Base-by-base conservation (phyloP, 2,888 invertebrate species). In the Pyrrhosoma nymphula region DNA sequence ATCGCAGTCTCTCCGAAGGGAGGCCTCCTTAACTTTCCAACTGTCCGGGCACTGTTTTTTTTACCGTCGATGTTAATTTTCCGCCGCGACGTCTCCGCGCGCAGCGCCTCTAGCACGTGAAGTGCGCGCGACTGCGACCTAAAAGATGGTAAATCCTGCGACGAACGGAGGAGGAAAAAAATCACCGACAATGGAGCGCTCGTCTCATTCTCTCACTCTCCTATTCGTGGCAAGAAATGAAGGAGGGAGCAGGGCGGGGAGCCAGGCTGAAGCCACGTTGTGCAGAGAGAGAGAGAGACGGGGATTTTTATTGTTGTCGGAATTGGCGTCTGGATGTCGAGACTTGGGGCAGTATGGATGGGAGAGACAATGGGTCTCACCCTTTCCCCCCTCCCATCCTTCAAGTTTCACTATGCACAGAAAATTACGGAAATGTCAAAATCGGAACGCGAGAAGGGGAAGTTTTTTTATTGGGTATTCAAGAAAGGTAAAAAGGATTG, bases 251-350 rank as follows among this genome's bases (percentile, higher is more conserved):
- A 69, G 63, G 63, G 93, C 63, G 93, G n/a, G 35, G 82, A n/a
- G 23, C 16, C 82, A 2, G 60, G 60, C 82, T 2, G 30, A 16
- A 35, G 82, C 20, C 20, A 23, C 20, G 26, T 20, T 69, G 69
- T 20, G 69, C 8, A 56, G 8, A 56, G 56, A 16, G 69, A 8
- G 20, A 8, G 30, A 30, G n/a, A n/a, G 75, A 75, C 30, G n/a
- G 35, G 60, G 91, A 69, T 93, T 93, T 93, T 93, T 93, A 69
- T 93, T 93, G 93, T 93, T 69, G 93, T 93, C 93, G 93, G 93
- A 63, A 93, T 35, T 47, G 75, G 93, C 93, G 93, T 93, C 69
- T 47, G 69, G 69, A 69, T 69, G 93, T 93, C 93, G 93, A 93
- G 93, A 93, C 93, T 47, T 18, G 75, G 93, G 56, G 60, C 35